Base-by-base conservation (phyloP, 1,140 invertebrate species). In the Brachionus rubens region DNA sequence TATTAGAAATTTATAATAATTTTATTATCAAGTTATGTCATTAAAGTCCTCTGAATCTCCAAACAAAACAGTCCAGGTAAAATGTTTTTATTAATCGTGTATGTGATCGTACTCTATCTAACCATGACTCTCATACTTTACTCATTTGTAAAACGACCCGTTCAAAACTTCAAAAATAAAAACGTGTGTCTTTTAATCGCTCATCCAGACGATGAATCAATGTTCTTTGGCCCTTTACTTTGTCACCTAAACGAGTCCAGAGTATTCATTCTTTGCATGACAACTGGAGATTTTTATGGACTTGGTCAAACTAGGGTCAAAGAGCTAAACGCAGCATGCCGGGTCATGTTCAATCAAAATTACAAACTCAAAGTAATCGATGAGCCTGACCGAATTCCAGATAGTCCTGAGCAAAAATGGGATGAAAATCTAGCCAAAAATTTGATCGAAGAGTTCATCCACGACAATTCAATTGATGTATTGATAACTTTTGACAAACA, bases 211-310 rank as follows among this genome's bases (percentile, higher is more conserved):
- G 85, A 86, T 77, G 95, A 98, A 83, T 93, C 92, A 78, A 98
- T 98, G 95, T 98, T 98, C 83, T 98, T 98, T 83, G 92, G 92
- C 0, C 96, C 95, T 6, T 89, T 92, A 21, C 89, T 98, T 76
- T 87, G 26, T 21, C 33, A 54, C 56, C 19, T 76, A 36, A n/a
- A n/a, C 7, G n/a, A 21, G 24, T 26, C 40, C 7, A 26, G 24
- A 72, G 19, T 72, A 3, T 40, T 36, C n/a, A 36, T 72, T 72
- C 21, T 72, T 9, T 72, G 68, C 28, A 72, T 72, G 68, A 72
- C 68, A 9, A 72, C 16, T 21, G 92, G 92, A 67, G 88, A 91
- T 84, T 89, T 86, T 84, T 88, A 90, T 79, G 88, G 89, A 41
- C 86, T 90, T 80, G 89, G 91, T 24, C 84, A 85, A 77, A 80